A percentile compares a stretch with the other conserved stretches of the same genome.
Conservation (phyloP, 2,888 invertebrate species). For the Pheosia gnoma region DNA sequence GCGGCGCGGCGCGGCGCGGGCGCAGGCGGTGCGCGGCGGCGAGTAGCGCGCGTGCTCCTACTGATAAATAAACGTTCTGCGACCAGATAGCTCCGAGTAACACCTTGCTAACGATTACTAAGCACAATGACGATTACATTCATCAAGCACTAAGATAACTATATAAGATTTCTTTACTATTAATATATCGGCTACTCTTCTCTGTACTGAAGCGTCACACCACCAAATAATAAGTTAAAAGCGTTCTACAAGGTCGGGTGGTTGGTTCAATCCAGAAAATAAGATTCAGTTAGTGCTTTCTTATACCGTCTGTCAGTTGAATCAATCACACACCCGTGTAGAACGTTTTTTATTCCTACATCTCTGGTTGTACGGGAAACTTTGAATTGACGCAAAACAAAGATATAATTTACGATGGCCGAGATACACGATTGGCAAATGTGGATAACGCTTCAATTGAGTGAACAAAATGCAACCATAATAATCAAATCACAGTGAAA, state of each 20-base stretch:
- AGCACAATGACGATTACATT: slow-evolving; percentile 83
- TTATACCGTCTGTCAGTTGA: no score
- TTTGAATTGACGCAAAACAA: slow-evolving; percentile 19
- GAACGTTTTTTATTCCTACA: no score
- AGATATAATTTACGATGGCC: slow-evolving; percentile 29
- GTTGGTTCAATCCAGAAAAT: no score
- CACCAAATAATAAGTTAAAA: slow-evolving; percentile 54
- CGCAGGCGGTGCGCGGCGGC: slow-evolving; percentile 9
- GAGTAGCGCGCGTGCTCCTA: slow-evolving; percentile 33
- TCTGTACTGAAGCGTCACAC: slow-evolving; percentile 77
- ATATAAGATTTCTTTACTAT: slow-evolving; percentile 64
- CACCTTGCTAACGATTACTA: slow-evolving; percentile 80
- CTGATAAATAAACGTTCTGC: slow-evolving; percentile 54
- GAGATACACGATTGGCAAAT: slow-evolving; percentile 25
- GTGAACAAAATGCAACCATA: slow-evolving; percentile 74
- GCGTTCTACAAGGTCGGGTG: no score
- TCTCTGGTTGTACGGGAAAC: background rate
- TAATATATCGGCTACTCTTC: slow-evolving; percentile 74
- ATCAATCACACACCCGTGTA: no score
- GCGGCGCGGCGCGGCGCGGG: no score
- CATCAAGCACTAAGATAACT: slow-evolving; percentile 81
- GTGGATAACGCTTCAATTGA: slow-evolving; percentile 53
- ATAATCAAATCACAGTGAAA: slow-evolving; percentile 80
- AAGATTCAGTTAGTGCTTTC: no score
- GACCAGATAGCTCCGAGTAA: slow-evolving; percentile 70